These are phyloP conservation scores for Cantharis lateralis DNA, from an alignment of 2,888 invertebrate genomes.

Conservation along the genomic window DNA sequence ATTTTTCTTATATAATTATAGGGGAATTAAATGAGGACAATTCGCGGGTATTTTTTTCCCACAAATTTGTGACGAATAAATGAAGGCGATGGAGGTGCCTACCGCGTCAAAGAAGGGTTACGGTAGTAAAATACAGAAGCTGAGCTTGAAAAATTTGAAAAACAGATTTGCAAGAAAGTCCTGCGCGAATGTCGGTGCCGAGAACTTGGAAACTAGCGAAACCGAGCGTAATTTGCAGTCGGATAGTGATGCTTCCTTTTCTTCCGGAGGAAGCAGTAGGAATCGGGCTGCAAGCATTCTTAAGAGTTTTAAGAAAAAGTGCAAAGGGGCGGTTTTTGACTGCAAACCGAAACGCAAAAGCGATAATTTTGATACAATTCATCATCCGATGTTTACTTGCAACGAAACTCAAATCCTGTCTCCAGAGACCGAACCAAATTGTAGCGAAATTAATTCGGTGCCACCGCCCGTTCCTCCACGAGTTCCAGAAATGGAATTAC, in stretches of 20 bases:
- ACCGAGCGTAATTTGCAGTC: not conserved
- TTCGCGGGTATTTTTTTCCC: not conserved
- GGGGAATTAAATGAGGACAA: not conserved
- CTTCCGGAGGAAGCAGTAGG: slow-evolving; percentile 11
- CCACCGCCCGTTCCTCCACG: slow-evolving; percentile 31
- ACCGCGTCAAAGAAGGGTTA: slow-evolving; percentile 5
- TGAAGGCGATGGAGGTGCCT: not conserved
- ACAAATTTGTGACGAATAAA: not conserved
- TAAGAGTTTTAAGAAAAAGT: slow-evolving; percentile 31
- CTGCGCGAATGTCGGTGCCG: not conserved
- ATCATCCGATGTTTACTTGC: not conserved
- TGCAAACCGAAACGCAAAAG: slow-evolving; percentile 23
- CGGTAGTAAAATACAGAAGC: slow-evolving; percentile 11
- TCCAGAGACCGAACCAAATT: not conserved
- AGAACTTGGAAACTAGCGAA: not conserved
- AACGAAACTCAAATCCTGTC: not conserved
- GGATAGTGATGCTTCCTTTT: slow-evolving; percentile 19
- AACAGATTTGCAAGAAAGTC: slow-evolving; percentile 15
- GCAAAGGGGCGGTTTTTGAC: slow-evolving; percentile 24
- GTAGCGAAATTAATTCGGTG: not conserved
- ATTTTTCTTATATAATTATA: not conserved
- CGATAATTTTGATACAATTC: not conserved
- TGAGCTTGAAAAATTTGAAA: slow-evolving; percentile 21
- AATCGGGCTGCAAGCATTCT: slow-evolving; percentile 30
- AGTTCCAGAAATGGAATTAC: not conserved